phyloP scores from a whole-genome alignment of 2,888 invertebrate genomes.

The Diloba caeruleocephala region DNA sequence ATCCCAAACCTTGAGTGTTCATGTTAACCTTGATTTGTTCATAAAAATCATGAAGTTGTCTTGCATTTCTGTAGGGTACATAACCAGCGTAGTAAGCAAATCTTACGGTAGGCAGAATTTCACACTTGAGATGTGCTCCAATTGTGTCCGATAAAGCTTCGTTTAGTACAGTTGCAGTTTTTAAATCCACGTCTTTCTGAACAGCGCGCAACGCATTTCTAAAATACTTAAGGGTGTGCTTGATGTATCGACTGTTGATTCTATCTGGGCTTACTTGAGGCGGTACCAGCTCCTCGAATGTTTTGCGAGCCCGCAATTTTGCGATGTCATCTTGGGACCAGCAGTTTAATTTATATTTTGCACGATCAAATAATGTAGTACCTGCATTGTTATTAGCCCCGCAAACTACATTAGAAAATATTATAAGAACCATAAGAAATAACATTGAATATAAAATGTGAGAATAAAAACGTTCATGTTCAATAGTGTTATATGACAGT shows the following conservation, averaged over 20 bases:
- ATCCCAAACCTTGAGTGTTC: slow-evolving; percentile 81
- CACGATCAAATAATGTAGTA: slow-evolving; percentile 73
- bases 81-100: slow-evolving; percentile 84
- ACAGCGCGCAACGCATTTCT: slow-evolving; percentile 63
- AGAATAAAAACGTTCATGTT: slow-evolving; percentile 48
- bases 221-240: slow-evolving; percentile 69
- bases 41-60: slow-evolving; percentile 71
- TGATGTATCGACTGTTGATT: slow-evolving; percentile 70
- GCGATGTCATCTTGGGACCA: slow-evolving; percentile 77
- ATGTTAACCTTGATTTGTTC: slow-evolving; percentile 68
- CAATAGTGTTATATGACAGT: slow-evolving; percentile 37
- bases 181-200: slow-evolving; percentile 56
- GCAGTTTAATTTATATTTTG: slow-evolving; percentile 60
- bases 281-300: slow-evolving; percentile 73
- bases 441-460: slow-evolving; percentile 69
- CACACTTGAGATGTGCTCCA: slow-evolving; percentile 76
- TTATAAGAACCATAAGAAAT: slow-evolving; percentile 68
- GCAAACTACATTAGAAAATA: slow-evolving; percentile 59
- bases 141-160: slow-evolving; percentile 77
- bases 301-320: slow-evolving; percentile 73
- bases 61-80: slow-evolving; percentile 72
- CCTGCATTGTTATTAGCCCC: slow-evolving; percentile 68
- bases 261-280: slow-evolving; percentile 66
- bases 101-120: slow-evolving; percentile 76
- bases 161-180: slow-evolving; percentile 63